A percentile compares a stretch with the other conserved stretches of the same genome.
phyloP scores from a whole-genome alignment of 2,797 vertebrate species.

The Sternarchorhynchus goeldii region DNA sequence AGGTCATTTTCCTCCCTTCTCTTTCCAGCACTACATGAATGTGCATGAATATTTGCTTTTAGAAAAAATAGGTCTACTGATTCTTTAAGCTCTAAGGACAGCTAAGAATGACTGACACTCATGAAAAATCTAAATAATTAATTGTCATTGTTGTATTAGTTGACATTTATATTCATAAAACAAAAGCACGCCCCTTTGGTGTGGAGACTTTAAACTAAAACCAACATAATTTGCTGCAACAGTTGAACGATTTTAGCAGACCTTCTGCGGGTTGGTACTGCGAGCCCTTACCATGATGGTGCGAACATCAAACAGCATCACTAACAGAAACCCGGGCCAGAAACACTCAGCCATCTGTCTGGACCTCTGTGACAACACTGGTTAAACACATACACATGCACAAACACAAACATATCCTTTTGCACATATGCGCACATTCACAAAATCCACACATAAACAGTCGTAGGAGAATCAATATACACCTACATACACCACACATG shows the following conservation, averaged over 20 bases:
- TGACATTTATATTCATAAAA: background rate
- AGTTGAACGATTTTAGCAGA: slow-evolving; percentile 9
- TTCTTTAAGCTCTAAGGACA: too few species aligned
- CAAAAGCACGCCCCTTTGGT: background rate
- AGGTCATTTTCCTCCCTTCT: too few species aligned
- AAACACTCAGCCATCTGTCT: slow-evolving; percentile 57
- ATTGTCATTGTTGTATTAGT: background rate
- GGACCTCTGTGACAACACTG: slow-evolving; percentile 43
- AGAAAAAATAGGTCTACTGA: too few species aligned
- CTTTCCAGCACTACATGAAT: too few species aligned
- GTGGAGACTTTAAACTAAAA: slow-evolving; percentile 8
- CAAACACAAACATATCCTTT: background rate
- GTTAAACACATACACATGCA: slow-evolving; percentile 36
- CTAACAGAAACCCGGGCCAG: slow-evolving; percentile 44
- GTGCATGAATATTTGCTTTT: too few species aligned
- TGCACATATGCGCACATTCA: background rate
- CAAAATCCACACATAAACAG: background rate
- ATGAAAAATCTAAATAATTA: slow-evolving; percentile 22
- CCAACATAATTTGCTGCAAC: slow-evolving; percentile 15
- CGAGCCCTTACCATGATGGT: slow-evolving; percentile 39
- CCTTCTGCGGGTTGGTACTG: slow-evolving; percentile 3
- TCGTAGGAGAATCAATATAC: background rate
- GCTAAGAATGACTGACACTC: background rate
- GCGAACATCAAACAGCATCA: slow-evolving; percentile 55
- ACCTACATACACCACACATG: background rate